phyloP scores from a whole-genome alignment of 2,113 vertebrate genomes.

The Poecile atricapillus region DNA sequence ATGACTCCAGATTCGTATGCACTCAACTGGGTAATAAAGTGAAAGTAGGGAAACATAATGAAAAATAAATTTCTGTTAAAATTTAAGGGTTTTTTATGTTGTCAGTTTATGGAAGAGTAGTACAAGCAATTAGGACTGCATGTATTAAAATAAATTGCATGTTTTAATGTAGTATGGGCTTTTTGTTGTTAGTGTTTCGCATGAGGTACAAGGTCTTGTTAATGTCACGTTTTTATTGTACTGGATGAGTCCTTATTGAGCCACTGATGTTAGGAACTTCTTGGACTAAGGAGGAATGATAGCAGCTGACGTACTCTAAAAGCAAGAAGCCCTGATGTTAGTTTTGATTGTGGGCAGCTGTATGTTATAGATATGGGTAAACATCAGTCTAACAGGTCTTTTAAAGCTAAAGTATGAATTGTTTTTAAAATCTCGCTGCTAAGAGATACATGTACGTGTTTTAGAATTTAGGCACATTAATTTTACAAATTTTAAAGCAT shows the following conservation, averaged over 20 bases:
- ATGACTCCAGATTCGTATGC: slow-evolving; percentile 97
- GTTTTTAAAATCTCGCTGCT: not conserved
- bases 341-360: not conserved
- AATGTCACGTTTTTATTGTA: not conserved
- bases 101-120: not conserved
- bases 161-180: not conserved
- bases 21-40: slow-evolving; percentile 91
- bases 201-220: not conserved
- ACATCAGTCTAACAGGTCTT: not conserved
- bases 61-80: slow-evolving; percentile 70
- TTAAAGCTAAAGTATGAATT: not conserved
- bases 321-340: not conserved
- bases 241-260: not conserved
- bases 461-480: not conserved
- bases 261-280: not conserved
- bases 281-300: not conserved
- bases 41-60: slow-evolving; percentile 80
- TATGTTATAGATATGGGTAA: not conserved
- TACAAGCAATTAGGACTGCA: not conserved
- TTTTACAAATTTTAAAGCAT: not conserved
- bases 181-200: not conserved
- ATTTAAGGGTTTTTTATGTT: not conserved
- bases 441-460: not conserved
- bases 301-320: not conserved
- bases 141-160: not conserved